phyloP scores from a whole-genome alignment of 2,797 vertebrate species.

The Philypnodon macrostomus region DNA sequence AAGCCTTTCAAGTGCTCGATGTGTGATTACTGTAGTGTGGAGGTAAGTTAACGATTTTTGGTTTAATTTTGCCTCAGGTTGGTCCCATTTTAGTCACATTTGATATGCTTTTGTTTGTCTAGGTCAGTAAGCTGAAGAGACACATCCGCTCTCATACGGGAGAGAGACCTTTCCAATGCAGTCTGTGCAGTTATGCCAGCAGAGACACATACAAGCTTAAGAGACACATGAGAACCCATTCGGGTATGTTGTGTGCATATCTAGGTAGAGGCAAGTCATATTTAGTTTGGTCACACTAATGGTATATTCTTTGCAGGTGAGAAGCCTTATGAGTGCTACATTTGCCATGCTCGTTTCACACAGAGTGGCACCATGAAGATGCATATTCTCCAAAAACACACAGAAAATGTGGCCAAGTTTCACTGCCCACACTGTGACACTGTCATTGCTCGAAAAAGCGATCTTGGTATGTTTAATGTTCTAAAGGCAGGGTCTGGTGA shows the following conservation, averaged over 20 bases:
- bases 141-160: conserved; percentile 96
- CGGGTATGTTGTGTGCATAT: conserved; percentile 71
- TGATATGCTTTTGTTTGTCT: too few relatives aligned
- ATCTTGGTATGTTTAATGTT: conserved; percentile 80
- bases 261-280: not conserved
- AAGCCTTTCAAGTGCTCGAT: conserved; percentile 98
- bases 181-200: conserved; percentile 96
- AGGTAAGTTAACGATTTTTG: conserved; percentile 71
- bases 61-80: too few relatives aligned
- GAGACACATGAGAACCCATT: conserved; percentile 97
- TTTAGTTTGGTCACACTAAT: not conserved
- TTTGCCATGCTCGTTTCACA: conserved; percentile 96
- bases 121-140: conserved; percentile 97
- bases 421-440: conserved; percentile 98
- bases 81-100: too few relatives aligned
- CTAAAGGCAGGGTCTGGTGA: not conserved
- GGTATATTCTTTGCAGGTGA: conserved; percentile 75
- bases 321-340: conserved; percentile 98
- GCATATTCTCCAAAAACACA: conserved; percentile 99
- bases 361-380: conserved; percentile 99
- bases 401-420: conserved; percentile 96
- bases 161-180: conserved; percentile 96
- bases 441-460: conserved; percentile 95
- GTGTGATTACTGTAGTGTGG: conserved; percentile 96
- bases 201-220: conserved; percentile 97